Conservation (phyloP, 2,113 vertebrate species). For the Donacobius atricapilla region DNA sequence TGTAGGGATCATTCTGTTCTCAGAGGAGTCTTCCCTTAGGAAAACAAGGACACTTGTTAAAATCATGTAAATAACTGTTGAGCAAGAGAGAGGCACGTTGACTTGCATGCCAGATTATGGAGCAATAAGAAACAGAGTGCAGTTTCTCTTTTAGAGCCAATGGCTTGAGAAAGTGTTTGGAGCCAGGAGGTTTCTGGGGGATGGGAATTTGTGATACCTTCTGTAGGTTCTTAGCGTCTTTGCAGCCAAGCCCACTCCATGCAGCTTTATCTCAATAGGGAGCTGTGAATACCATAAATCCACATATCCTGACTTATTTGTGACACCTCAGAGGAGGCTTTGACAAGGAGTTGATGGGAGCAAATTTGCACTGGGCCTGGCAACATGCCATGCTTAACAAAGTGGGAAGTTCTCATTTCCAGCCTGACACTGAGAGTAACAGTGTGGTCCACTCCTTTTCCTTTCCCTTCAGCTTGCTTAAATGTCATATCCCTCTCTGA, state of each 20-base stretch:
- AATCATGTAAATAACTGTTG: not conserved
- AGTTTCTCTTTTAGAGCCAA: not conserved
- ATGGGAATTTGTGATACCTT: not conserved
- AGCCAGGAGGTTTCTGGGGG: not conserved
- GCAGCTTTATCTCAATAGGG: not conserved
- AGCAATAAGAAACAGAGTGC: not conserved
- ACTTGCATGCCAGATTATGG: not conserved
- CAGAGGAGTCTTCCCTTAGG: not conserved
- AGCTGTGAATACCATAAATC: not conserved
- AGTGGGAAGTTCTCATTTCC: not conserved
- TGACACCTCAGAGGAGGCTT: not conserved
- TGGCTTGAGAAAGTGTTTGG: not conserved
- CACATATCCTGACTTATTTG: not conserved
- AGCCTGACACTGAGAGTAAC: not conserved
- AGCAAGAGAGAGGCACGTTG: not conserved
- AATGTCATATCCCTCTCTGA: not conserved
- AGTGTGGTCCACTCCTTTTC: not conserved
- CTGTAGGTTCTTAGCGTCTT: not conserved
- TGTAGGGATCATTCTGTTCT: not conserved
- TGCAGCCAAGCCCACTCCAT: not conserved
- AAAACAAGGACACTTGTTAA: not conserved
- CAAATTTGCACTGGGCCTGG: not conserved
- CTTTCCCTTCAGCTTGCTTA: not conserved
- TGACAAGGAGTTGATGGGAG: not conserved
- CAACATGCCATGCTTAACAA: not conserved